These are phyloP conservation scores for Heliconius ismenius DNA, from an alignment of 2,888 invertebrate species.

Conservation along the genomic window DNA sequence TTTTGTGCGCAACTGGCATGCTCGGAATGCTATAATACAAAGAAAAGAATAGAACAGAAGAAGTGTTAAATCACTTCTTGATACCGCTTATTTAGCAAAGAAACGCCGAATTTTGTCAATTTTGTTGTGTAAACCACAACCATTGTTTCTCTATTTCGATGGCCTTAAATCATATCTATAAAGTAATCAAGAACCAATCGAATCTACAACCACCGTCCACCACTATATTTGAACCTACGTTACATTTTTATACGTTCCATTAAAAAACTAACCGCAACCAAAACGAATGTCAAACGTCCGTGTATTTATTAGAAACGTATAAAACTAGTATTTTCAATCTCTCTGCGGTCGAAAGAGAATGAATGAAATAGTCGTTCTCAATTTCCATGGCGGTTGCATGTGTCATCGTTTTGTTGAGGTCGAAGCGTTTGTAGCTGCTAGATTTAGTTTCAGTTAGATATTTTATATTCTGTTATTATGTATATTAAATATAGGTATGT, in stretches of 20 bases:
- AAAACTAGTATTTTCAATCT: constrained; percentile 37
- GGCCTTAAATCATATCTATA: too few relatives aligned
- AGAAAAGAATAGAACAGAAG: too few relatives aligned
- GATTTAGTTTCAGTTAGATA: constrained; percentile 7
- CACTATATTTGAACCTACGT: neutral
- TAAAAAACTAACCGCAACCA: constrained; percentile 2
- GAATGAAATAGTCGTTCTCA: constrained; percentile 49
- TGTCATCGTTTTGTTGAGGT: constrained; percentile 39
- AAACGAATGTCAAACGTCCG: constrained; percentile 12
- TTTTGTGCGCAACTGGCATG: too few relatives aligned
- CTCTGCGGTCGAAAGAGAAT: constrained; percentile 30
- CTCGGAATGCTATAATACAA: too few relatives aligned
- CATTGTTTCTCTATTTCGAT: too few relatives aligned
- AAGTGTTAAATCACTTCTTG: neutral
- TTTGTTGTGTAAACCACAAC: too few relatives aligned
- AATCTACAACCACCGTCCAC: neutral
- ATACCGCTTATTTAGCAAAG: neutral
- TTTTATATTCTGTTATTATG: neutral
- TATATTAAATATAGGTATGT: too few relatives aligned
- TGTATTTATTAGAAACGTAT: constrained; percentile 26
- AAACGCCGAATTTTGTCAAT: neutral
- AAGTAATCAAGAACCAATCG: too few relatives aligned
- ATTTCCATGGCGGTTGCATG: constrained; percentile 53
- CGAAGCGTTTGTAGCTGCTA: constrained; percentile 3
- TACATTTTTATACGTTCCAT: constrained; percentile 11